These are phyloP conservation scores for Apodemia duryi DNA, from an alignment of 2,888 invertebrate genomes.

Conservation along the genomic window DNA sequence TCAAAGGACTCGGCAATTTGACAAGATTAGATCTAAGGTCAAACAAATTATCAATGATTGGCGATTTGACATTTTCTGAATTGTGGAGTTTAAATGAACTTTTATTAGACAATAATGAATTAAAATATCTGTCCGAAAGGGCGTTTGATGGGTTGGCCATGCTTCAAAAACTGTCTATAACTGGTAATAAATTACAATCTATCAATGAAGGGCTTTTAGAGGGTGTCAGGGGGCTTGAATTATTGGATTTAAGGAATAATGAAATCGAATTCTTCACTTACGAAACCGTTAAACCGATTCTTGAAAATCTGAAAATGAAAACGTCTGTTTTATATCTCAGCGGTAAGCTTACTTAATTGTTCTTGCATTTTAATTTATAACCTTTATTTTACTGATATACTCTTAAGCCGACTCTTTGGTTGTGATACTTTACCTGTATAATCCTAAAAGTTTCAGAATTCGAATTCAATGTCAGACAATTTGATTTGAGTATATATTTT, in stretches of 20 bases:
- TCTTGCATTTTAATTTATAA: not conserved
- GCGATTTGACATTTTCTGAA: slow-evolving; percentile 89
- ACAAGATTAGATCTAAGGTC: slow-evolving; percentile 86
- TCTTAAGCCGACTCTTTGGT: too few species aligned
- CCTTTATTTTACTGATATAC: not conserved
- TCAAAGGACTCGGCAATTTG: slow-evolving; percentile 86
- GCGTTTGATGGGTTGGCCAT: slow-evolving; percentile 88
- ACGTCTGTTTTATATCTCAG: slow-evolving; percentile 67
- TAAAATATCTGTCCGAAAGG: slow-evolving; percentile 86
- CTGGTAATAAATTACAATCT: slow-evolving; percentile 86
- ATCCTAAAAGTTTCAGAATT: too few species aligned
- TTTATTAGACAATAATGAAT: slow-evolving; percentile 84
- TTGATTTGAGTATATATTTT: too few species aligned
- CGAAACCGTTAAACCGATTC: slow-evolving; percentile 86
- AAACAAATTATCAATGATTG: slow-evolving; percentile 88
- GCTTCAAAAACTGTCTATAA: slow-evolving; percentile 85
- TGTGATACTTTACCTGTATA: too few species aligned
- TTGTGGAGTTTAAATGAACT: slow-evolving; percentile 86
- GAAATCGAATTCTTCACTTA: slow-evolving; percentile 86
- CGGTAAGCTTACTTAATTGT: slow-evolving; percentile 44
- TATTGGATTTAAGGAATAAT: slow-evolving; percentile 89
- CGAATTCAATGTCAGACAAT: too few species aligned
- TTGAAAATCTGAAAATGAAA: slow-evolving; percentile 84
- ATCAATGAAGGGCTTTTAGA: slow-evolving; percentile 86
- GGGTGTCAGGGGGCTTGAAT: slow-evolving; percentile 85